Evolutionary conservation across 1,140 invertebrate genomes (phyloP), one percentile per base, ranked within the genome.

Genomic region (Eufriesea mexicana): DNA sequence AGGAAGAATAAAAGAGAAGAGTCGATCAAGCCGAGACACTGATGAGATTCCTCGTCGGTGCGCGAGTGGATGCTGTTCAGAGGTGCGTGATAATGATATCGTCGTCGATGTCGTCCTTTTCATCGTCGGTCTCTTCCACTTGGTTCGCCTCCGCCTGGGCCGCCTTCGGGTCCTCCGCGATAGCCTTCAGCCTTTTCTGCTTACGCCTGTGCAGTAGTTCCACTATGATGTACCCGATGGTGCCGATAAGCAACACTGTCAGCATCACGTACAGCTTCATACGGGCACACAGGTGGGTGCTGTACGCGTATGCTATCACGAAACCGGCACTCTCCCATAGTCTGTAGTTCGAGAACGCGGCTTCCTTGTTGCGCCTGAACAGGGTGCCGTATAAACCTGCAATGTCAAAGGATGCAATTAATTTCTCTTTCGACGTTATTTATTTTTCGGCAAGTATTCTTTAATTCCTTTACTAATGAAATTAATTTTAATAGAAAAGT

Each of bases 291-390:
- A 99, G 95, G 86, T 97, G 96, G 6, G 97, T 98, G 79, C 97
- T 98, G 93, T 98, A 97, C 0, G 97, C 96, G 90, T 99, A 99
- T 10, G 98, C 98, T 14, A 99, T 96, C 2, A 99, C 97, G 89
- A 99, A 98, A 0, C 99, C 99, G 35, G 97, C 95, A 59, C 97
- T 98, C 94, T 99, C 98, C 97, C 98, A 98, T 25, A 99, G 96
- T 64, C 98, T 96, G 94, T 98, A 99, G 94, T 99, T 99, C 83
- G 98, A 98, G 95, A 99, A 99, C 0, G 98, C 98, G 0, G 98
- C 97, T 93, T 99, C 98, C 91, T 99, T 98, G 93, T 98, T 98
- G 57, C 98, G 96, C 75, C 97, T 95, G 95, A 99, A 99, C 25
- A 99, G 95, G 12, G 98, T 97, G 49, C 99, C 98, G 91, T 99